These are phyloP conservation scores for Neoscelio sp. DNA, from an alignment of 2,888 invertebrate genomes.

Conservation along the genomic window DNA sequence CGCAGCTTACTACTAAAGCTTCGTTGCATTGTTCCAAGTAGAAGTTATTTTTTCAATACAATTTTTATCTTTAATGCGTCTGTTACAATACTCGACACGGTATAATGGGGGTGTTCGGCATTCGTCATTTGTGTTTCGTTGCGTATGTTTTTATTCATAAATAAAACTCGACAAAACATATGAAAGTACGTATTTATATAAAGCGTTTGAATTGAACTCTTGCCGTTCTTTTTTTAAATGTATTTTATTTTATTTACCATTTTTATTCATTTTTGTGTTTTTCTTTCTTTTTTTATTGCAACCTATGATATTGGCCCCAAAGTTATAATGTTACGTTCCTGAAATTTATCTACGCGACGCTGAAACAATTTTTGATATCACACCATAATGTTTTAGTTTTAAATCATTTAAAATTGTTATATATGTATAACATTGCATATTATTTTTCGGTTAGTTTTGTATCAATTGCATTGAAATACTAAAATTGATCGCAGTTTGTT, in stretches of 20 bases:
- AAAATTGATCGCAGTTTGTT: too few species aligned
- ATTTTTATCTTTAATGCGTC: conserved; percentile 50
- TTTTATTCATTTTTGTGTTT: background rate
- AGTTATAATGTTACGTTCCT: conserved; percentile 13
- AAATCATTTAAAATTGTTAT: too few species aligned
- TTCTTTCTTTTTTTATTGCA: background rate
- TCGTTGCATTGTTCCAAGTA: conserved; percentile 27
- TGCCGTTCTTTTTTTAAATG: background rate
- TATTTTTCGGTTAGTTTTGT: too few species aligned
- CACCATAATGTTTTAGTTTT: too few species aligned
- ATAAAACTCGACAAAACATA: conserved; percentile 9
- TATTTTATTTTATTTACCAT: background rate
- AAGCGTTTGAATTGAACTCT: background rate
- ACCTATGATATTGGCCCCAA: background rate
- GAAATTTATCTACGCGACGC: conserved; percentile 18
- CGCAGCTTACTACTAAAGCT: conserved; percentile 19
- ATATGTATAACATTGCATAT: too few species aligned
- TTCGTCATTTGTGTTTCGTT: conserved; percentile 16
- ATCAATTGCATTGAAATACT: too few species aligned
- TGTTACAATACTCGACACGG: conserved; percentile 49
- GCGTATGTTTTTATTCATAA: conserved; percentile 17
- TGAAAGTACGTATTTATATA: background rate
- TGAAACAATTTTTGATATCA: too few species aligned
- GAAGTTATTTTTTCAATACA: conserved; percentile 49
- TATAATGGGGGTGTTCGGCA: conserved; percentile 30